Conservation (phyloP, 2,888 invertebrate genomes). For the Metopia argyrocephala region DNA sequence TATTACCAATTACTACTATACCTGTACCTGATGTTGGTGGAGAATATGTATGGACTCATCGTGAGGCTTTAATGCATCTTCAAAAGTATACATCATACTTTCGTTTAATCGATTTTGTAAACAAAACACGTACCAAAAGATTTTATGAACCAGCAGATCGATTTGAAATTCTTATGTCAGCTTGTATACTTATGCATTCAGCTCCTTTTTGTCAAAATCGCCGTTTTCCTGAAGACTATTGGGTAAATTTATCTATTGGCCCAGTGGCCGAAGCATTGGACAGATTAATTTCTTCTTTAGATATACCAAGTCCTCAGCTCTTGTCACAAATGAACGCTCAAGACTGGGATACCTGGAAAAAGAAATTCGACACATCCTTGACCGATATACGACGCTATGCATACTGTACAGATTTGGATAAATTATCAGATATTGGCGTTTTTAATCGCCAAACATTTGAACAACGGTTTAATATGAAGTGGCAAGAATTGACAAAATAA, state of each 20-base stretch:
- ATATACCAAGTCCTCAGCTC: conserved; percentile 73
- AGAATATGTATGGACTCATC: conserved; percentile 73
- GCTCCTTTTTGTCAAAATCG: conserved; percentile 75
- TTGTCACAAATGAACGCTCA: conserved; percentile 75
- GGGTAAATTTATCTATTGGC: conserved; percentile 74
- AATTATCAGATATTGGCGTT: conserved; percentile 72
- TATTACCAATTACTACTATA: conserved; percentile 35
- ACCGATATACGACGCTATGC: conserved; percentile 71
- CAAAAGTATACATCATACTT: conserved; percentile 74
- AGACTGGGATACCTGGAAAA: conserved; percentile 74
- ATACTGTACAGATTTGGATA: conserved; percentile 72
- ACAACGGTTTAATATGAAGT: conserved; percentile 72
- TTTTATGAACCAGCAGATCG: conserved; percentile 74
- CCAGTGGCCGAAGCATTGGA: conserved; percentile 72
- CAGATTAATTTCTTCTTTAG: conserved; percentile 71
- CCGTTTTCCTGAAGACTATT: conserved; percentile 75
- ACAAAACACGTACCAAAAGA: conserved; percentile 74
- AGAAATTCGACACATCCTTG: conserved; percentile 73
- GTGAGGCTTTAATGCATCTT: conserved; percentile 73
- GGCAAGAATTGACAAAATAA: conserved; percentile 52
- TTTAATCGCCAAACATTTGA: conserved; percentile 72
- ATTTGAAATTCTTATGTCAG: conserved; percentile 73
- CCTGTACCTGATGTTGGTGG: conserved; percentile 37
- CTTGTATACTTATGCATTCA: conserved; percentile 73
- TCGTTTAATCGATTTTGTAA: conserved; percentile 73